Percentiles rank a stretch among this genome's conserved stretches.
Evolutionary conservation across 2,113 vertebrate species (phyloP).

Genomic region (Sylvia atricapilla): DNA sequence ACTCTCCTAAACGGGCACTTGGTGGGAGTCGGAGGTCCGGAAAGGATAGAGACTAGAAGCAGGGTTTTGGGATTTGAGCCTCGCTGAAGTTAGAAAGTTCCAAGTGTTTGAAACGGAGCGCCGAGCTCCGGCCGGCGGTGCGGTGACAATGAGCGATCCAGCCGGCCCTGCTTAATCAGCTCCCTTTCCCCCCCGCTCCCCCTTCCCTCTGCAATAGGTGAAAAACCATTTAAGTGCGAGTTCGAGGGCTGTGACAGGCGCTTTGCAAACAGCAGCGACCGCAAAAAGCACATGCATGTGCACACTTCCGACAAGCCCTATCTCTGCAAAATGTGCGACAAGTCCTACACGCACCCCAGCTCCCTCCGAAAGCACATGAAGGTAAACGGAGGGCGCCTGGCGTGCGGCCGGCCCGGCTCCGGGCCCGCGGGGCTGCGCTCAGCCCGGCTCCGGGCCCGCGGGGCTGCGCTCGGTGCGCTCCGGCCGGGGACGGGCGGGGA

Average conservation of each 20-base stretch:
- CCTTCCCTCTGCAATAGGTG: slow-evolving; percentile 78
- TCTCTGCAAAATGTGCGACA: slow-evolving; percentile 99
- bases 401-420: background rate
- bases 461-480: background rate
- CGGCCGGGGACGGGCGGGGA: background rate
- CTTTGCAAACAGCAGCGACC: slow-evolving; percentile 99
- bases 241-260: slow-evolving; percentile 98
- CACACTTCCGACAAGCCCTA: slow-evolving; percentile 98
- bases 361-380: slow-evolving; percentile 99
- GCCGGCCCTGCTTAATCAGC: slow-evolving; percentile 25
- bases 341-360: slow-evolving; percentile 99
- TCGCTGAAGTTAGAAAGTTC: slow-evolving; percentile 21
- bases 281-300: slow-evolving; percentile 99
- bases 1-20: background rate
- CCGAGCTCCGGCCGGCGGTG: background rate
- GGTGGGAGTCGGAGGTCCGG: background rate
- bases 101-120: background rate
- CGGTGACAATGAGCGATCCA: background rate
- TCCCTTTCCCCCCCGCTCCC: background rate
- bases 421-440: background rate
- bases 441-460: background rate
- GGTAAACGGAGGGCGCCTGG: slow-evolving; percentile 75
- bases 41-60: background rate
- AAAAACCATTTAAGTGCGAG: slow-evolving; percentile 99
- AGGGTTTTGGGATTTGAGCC: background rate